A percentile compares a stretch with the other conserved stretches of the same genome.
phyloP scores from a whole-genome alignment of 2,113 vertebrate species.

The Cyanistes caeruleus region DNA sequence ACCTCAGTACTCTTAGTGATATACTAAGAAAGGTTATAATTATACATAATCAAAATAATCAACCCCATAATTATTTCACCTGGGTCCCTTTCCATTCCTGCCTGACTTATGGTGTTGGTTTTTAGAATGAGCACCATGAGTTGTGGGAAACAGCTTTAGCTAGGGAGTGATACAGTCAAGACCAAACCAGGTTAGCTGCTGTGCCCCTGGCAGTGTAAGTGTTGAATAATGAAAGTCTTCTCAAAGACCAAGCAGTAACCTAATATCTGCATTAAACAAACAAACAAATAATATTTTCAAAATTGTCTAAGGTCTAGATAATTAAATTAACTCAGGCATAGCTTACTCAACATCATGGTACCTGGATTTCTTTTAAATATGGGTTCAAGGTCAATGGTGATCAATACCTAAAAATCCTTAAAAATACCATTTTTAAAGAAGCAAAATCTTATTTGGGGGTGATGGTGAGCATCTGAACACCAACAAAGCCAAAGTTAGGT shows the following conservation, averaged over 20 bases:
- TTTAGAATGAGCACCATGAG: neutral
- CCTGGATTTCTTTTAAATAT: neutral
- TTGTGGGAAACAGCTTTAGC: neutral
- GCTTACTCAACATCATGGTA: neutral
- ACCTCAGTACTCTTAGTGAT: neutral
- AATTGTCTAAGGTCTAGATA: neutral
- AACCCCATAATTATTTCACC: neutral
- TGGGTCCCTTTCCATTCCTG: neutral
- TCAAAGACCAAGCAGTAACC: neutral
- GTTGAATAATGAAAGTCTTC: neutral
- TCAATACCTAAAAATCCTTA: neutral
- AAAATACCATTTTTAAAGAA: neutral
- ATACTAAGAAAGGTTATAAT: neutral
- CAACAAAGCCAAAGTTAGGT: neutral
- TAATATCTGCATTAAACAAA: neutral
- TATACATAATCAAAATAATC: neutral
- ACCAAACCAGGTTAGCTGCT: neutral
- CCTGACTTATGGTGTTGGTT: neutral
- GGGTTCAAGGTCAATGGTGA: neutral
- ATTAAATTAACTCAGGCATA: constrained; percentile 28
- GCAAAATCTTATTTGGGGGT: neutral
- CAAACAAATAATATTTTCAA: neutral
- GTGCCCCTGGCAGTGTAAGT: neutral
- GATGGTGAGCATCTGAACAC: neutral
- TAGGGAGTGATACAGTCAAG: neutral